phyloP scores from a whole-genome alignment of 1,140 invertebrate species.

The Procambarus clarkii region DNA sequence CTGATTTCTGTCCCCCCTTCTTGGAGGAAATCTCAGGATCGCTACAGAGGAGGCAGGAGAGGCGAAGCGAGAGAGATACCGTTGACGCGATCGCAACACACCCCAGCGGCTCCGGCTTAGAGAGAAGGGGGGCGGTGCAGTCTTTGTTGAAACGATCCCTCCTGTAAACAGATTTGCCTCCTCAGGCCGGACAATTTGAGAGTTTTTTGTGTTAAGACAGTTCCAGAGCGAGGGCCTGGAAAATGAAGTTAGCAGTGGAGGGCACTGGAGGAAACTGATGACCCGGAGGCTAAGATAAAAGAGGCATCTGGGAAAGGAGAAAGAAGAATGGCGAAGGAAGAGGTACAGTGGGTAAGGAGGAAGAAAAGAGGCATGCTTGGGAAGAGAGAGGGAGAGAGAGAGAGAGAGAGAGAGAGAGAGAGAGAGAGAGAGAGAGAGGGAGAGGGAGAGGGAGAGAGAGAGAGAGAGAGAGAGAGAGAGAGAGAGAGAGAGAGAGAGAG shows the following conservation, averaged over 20 bases:
- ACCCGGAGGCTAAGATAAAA: no score
- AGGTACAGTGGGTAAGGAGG: neutral
- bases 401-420: neutral
- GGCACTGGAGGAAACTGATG: neutral
- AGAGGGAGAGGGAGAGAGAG: neutral
- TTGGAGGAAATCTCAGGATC: slow-evolving; percentile 1
- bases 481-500: neutral
- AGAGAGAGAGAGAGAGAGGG: neutral
- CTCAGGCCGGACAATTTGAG: slow-evolving; percentile 30
- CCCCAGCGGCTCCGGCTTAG: slow-evolving; percentile 8
- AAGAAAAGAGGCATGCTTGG: neutral
- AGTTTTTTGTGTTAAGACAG: slow-evolving; percentile 37
- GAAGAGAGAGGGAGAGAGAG: neutral
- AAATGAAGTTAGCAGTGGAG: slow-evolving; percentile 28
- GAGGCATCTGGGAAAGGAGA: neutral
- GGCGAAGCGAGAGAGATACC: slow-evolving; percentile 39
- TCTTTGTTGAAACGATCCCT: slow-evolving; percentile 40
- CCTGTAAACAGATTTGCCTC: slow-evolving; percentile 50
- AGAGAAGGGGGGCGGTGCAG: neutral
- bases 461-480: neutral
- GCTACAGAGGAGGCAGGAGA: slow-evolving; percentile 16
- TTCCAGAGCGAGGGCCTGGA: slow-evolving; percentile 1
- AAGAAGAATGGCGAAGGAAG: neutral
- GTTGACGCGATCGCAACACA: slow-evolving; percentile 32
- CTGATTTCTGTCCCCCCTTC: neutral